Evolutionary conservation across 2,888 invertebrate species (phyloP).

Genomic region (Spodoptera exigua): DNA sequence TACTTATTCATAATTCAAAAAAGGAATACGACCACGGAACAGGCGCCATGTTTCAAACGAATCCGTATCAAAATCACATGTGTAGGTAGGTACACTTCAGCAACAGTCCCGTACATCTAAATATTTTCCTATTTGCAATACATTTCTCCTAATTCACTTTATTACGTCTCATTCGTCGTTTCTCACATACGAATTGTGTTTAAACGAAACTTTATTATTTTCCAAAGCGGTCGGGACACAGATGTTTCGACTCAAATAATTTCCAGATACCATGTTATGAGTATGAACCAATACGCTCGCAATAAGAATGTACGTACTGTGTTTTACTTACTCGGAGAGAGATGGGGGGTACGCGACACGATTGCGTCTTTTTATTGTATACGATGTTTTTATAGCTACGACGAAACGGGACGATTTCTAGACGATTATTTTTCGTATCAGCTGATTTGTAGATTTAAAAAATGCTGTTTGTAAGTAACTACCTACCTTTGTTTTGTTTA

Average conservation of each 20-base stretch:
- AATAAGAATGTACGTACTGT: slow-evolving; percentile 72
- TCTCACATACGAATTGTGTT: slow-evolving; percentile 87
- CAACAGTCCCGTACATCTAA: slow-evolving; percentile 51
- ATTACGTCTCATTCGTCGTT: slow-evolving; percentile 85
- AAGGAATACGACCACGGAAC: too few species aligned
- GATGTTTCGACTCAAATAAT: slow-evolving; percentile 81
- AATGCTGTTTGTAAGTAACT: too few species aligned
- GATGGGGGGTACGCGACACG: slow-evolving; percentile 70
- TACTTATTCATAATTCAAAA: too few species aligned
- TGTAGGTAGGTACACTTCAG: slow-evolving; percentile 16
- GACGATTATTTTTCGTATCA: too few species aligned
- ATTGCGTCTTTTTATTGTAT: slow-evolving; percentile 47
- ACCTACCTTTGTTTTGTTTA: too few species aligned
- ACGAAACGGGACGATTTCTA: too few species aligned
- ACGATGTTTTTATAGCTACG: slow-evolving; percentile 45
- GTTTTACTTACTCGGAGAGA: slow-evolving; percentile 77
- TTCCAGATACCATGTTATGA: slow-evolving; percentile 76
- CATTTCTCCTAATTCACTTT: slow-evolving; percentile 84
- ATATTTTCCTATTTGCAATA: slow-evolving; percentile 83
- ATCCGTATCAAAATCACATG: slow-evolving; percentile 38
- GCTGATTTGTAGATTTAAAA: too few species aligned
- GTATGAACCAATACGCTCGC: slow-evolving; percentile 70
- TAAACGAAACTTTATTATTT: slow-evolving; percentile 88
- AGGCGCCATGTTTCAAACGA: not conserved
- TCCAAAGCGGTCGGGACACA: slow-evolving; percentile 80